phyloP scores from a whole-genome alignment of 2,113 vertebrate species.

The Microcebus ravelobensis region DNA sequence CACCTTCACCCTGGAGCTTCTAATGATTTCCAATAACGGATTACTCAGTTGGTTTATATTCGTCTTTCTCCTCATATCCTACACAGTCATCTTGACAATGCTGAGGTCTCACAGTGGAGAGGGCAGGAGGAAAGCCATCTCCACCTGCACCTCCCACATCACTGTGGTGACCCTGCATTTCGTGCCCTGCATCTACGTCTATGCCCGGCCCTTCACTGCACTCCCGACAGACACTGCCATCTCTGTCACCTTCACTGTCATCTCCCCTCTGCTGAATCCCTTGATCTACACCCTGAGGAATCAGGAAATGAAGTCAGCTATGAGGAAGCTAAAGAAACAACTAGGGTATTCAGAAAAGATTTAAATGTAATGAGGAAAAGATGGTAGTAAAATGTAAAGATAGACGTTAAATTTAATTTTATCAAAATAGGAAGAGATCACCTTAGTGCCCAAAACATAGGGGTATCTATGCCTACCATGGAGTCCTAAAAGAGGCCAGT shows the following conservation, averaged over 20 bases:
- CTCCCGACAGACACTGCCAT: background rate
- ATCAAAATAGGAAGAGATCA: background rate
- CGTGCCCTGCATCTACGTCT: conserved; percentile 44
- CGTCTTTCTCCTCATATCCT: conserved; percentile 63
- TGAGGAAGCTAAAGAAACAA: background rate
- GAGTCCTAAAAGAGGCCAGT: background rate
- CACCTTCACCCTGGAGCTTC: conserved; percentile 47
- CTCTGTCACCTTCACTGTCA: conserved; percentile 27
- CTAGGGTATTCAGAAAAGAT: background rate
- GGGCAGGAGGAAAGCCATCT: conserved; percentile 55
- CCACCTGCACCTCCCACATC: conserved; percentile 45
- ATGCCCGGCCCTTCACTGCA: conserved; percentile 1
- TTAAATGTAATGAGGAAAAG: background rate
- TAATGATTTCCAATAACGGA: conserved; percentile 62
- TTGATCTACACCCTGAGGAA: conserved; percentile 51
- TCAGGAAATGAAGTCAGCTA: conserved; percentile 52
- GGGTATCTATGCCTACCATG: background rate
- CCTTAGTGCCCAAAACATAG: background rate
- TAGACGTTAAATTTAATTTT: background rate
- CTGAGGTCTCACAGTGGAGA: conserved; percentile 51
- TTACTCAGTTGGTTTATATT: conserved; percentile 40
- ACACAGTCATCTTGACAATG: conserved; percentile 52
- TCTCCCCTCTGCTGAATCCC: conserved; percentile 47
- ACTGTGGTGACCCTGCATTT: conserved; percentile 21
- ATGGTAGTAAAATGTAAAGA: background rate